A percentile compares a stretch with the other conserved stretches of the same genome.
phyloP scores from a whole-genome alignment of 2,113 vertebrate species.

The Amia ocellicauda region DNA sequence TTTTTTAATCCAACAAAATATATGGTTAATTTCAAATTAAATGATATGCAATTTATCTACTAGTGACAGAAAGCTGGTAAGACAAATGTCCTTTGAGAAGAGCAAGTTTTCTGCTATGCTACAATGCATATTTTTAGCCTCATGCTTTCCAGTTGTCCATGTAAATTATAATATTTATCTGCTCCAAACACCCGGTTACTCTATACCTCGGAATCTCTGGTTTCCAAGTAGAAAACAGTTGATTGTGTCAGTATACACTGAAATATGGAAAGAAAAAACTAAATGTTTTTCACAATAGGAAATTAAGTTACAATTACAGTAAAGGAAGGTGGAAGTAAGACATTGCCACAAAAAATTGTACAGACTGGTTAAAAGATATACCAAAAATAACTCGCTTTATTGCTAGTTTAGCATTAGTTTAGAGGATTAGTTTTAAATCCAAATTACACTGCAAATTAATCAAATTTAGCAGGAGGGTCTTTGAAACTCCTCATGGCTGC shows the following conservation, averaged over 20 bases:
- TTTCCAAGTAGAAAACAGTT: neutral
- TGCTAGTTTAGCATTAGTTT: no score
- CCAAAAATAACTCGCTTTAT: no score
- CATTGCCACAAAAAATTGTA: no score
- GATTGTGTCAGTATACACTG: no score
- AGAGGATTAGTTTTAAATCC: no score
- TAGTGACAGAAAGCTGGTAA: constrained; percentile 7
- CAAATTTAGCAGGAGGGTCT: no score
- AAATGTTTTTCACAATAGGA: no score
- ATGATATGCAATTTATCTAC: constrained; percentile 21
- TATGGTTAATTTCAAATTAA: constrained; percentile 15
- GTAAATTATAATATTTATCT: constrained; percentile 20
- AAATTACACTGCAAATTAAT: no score
- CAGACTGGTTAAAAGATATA: no score
- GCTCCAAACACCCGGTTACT: constrained; percentile 10
- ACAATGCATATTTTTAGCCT: neutral
- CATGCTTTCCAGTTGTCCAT: neutral
- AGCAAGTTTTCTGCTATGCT: neutral
- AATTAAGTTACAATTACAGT: no score
- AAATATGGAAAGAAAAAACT: constrained; percentile 3
- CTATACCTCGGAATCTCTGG: neutral
- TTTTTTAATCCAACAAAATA: constrained; percentile 2
- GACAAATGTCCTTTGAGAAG: constrained; percentile 11
- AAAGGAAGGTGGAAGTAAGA: no score
- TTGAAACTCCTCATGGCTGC: no score